Conservation (phyloP, 2,888 invertebrate species). For the Coenonympha glycerion region DNA sequence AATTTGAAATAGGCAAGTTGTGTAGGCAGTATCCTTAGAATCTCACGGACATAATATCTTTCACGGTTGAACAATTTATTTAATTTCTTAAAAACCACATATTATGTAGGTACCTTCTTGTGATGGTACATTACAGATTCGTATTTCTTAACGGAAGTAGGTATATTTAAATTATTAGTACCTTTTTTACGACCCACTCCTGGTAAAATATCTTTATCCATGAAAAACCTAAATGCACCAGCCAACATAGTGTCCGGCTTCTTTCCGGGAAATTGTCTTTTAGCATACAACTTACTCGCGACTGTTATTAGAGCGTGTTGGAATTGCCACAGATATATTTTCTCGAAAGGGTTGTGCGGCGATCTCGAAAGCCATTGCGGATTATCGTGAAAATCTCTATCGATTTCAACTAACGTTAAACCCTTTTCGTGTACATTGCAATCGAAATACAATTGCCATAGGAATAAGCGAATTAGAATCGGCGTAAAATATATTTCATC, state of each 20-base stretch:
- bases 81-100: no score
- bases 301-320: constrained; percentile 72
- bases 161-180: constrained; percentile 32
- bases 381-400: constrained; percentile 64
- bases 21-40: no score
- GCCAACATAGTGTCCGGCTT: constrained; percentile 68
- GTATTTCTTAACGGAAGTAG: no score
- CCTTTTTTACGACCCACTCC: constrained; percentile 57
- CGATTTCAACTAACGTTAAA: constrained; percentile 69
- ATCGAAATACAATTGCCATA: constrained; percentile 79
- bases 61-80: no score
- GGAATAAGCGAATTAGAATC: constrained; percentile 68
- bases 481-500: constrained; percentile 54
- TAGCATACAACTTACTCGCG: constrained; percentile 64
- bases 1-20: no score
- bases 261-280: constrained; percentile 44
- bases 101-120: no score
- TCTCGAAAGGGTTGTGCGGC: constrained; percentile 75
- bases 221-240: constrained; percentile 69
- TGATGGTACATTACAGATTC: no score
- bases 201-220: constrained; percentile 66
- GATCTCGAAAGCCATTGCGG: constrained; percentile 60
- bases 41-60: no score
- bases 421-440: constrained; percentile 68
- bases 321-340: constrained; percentile 79